Percentiles rank a stretch among this genome's conserved stretches.
phyloP scores from a whole-genome alignment of 2,797 vertebrate species.

The Monodelphis domestica region DNA sequence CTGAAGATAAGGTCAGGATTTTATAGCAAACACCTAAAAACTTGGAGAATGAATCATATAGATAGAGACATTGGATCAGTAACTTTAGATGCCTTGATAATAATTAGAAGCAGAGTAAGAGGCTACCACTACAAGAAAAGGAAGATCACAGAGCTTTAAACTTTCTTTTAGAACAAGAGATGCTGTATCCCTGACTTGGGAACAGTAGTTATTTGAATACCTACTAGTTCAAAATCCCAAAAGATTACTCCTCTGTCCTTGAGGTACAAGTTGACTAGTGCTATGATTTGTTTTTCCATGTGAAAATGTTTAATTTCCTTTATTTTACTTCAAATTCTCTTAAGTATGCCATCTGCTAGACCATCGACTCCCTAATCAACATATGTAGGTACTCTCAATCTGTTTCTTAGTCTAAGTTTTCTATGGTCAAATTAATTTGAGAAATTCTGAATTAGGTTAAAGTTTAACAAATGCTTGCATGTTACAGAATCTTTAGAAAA shows the following conservation, averaged over 20 bases:
- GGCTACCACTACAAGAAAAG: neutral
- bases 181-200: neutral
- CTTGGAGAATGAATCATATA: neutral
- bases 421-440: neutral
- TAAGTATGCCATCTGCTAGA: neutral
- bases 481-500: neutral
- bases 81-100: neutral
- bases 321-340: neutral
- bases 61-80: neutral
- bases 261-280: neutral
- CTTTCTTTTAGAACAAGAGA: neutral
- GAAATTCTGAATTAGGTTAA: neutral
- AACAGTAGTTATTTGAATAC: neutral
- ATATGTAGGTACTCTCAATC: neutral
- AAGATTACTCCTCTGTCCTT: neutral
- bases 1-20: neutral
- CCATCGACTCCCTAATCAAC: too few species aligned
- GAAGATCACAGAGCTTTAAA: neutral
- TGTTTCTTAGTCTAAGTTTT: neutral
- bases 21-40: neutral
- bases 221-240: neutral
- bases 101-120: neutral
- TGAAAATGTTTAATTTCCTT: neutral
- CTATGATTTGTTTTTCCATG: neutral
- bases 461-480: neutral